Base-by-base conservation (phyloP, 2,113 vertebrate species). In the Gambusia holbrooki region DNA sequence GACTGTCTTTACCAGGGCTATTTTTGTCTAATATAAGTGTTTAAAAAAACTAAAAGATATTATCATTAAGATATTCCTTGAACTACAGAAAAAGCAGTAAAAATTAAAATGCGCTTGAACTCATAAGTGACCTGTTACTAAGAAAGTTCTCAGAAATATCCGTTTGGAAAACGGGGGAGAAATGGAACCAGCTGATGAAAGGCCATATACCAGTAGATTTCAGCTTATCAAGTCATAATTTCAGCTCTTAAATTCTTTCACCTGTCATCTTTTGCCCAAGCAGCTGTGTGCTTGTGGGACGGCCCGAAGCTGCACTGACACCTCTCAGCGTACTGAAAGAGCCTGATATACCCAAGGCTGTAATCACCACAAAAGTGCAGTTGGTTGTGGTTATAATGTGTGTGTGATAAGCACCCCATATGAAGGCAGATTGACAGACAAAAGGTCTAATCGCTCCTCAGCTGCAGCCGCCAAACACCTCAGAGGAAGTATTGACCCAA, bases 401-500 rank as follows among this genome's bases (percentile, higher is more conserved):
- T 62, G 66, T 74, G 75, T 62, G 79, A 84, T 88, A 87, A 88
- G 73, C 33, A 60, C 79, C 93, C 94, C 94, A 95, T 95, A 58
- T 95, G 94, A 96, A 87, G 87, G 94, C 94, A 93, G 96, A 96
- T 96, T 96, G 96, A 97, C 96, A 95, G 95, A 96, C 91, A 92
- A 96, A 58, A 94, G 92, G 95, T 94, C 95, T 96, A 97, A 97
- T 97, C 95, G 85, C 84, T 84, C 66, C 87, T 96, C 94, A 93
- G 94, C 95, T 94, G 66, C 84, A 80, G 96, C 95, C 95, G 95
- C 96, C 95, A 94, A 96, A 86, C 96, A 97, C 94, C 96, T 96
- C 86, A 95, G 95, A 95, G 95, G 94, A 95, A 96, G 96, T 97
- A 98, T 97, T 98, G 97, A 98, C 97, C 97, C 96, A 95, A 96